These are phyloP conservation scores for Machaerirhynchus nigripectus DNA, from an alignment of 2,113 vertebrate genomes.

Conservation along the genomic window DNA sequence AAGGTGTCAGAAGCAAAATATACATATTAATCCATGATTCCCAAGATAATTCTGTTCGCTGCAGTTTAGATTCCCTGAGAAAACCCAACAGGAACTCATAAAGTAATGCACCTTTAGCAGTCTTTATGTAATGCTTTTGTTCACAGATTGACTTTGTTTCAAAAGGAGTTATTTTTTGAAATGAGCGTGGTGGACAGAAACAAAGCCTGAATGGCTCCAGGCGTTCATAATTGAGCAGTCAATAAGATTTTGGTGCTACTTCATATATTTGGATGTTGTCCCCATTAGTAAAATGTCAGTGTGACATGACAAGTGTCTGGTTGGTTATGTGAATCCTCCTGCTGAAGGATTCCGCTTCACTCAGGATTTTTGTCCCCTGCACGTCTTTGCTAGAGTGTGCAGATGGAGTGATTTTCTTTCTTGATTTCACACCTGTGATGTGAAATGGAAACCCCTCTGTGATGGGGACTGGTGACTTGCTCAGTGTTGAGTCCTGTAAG, in stretches of 20 bases:
- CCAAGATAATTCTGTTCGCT: not conserved
- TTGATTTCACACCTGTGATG: not conserved
- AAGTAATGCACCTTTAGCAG: not conserved
- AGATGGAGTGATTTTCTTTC: not conserved
- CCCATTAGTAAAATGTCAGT: not conserved
- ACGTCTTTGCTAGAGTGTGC: not conserved
- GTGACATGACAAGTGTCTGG: not conserved
- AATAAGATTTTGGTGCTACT: not conserved
- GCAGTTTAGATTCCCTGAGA: not conserved
- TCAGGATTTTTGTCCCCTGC: not conserved
- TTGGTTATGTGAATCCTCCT: not conserved
- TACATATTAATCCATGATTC: not conserved
- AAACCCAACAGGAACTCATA: not conserved
- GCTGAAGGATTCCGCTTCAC: not conserved
- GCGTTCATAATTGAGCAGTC: not conserved
- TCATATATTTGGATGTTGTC: not conserved
- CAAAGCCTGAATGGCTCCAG: not conserved
- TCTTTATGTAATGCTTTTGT: not conserved
- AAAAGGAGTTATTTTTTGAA: not conserved
- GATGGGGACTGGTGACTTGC: not conserved
- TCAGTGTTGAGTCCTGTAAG: not conserved
- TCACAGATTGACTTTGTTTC: not conserved
- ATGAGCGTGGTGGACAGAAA: not conserved
- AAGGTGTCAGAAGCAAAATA: not conserved
- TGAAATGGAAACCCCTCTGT: not conserved